Conservation (phyloP, 1,140 invertebrate species). For the Zophobas morio region DNA sequence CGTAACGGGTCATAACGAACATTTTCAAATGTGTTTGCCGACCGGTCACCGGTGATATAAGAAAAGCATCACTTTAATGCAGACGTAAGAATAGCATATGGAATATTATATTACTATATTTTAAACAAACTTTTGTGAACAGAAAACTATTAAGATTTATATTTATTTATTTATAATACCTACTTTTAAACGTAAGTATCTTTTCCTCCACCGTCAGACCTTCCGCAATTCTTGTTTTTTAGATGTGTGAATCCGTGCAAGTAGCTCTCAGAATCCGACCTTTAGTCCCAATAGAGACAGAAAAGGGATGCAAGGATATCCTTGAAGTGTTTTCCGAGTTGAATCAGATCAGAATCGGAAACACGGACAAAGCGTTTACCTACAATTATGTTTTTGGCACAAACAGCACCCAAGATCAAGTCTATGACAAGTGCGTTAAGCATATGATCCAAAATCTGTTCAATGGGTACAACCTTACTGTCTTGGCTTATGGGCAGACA, state of each 20-base stretch:
- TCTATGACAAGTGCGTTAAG: constrained; percentile 85
- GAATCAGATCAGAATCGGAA: constrained; percentile 81
- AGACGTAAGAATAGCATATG: too few species aligned
- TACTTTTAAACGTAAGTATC: too few species aligned
- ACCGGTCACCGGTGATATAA: too few species aligned
- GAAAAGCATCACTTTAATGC: too few species aligned
- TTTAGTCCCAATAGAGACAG: constrained; percentile 79
- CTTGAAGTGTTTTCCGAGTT: constrained; percentile 74
- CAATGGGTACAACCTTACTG: constrained; percentile 92
- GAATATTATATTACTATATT: too few species aligned
- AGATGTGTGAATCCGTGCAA: constrained; percentile 68
- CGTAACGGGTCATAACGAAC: too few species aligned
- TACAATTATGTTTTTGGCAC: constrained; percentile 90
- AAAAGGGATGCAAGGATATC: constrained; percentile 78
- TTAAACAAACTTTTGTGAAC: too few species aligned
- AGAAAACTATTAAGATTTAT: too few species aligned
- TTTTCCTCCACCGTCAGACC: too few species aligned
- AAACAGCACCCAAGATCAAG: constrained; percentile 77
- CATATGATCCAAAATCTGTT: constrained; percentile 84
- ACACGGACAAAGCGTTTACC: constrained; percentile 84
- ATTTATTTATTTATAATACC: too few species aligned
- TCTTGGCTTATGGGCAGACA: constrained; percentile 94
- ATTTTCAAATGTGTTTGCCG: too few species aligned
- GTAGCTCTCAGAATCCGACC: constrained; percentile 88
- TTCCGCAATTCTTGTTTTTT: not conserved